Percentiles rank a stretch among this genome's conserved stretches.
These are phyloP conservation scores for Limosa lapponica DNA, from an alignment of 2,797 vertebrate species.

Conservation along the genomic window DNA sequence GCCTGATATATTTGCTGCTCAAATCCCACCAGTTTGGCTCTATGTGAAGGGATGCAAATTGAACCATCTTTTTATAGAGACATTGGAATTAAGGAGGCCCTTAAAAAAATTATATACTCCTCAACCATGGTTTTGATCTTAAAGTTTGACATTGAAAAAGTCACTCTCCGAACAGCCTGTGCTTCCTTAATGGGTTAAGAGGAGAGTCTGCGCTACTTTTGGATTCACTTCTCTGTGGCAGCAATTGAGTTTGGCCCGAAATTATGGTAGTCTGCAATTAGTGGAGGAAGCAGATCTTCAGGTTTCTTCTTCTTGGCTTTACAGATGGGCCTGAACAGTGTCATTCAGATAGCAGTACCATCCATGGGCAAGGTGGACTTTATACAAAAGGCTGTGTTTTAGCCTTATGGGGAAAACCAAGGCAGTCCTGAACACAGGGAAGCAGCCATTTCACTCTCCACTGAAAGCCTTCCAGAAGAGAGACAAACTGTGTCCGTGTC, in stretches of 20 bases:
- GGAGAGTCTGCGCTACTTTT: neutral
- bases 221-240: neutral
- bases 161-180: neutral
- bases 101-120: neutral
- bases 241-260: neutral
- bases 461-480: neutral
- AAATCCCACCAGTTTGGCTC: neutral
- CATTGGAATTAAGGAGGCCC: neutral
- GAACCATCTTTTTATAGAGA: neutral
- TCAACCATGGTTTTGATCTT: neutral
- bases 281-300: neutral
- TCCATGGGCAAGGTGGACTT: neutral
- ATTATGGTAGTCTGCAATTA: neutral
- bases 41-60: neutral
- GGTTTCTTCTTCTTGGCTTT: slow-evolving; percentile 26
- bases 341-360: neutral
- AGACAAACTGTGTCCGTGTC: slow-evolving; percentile 25
- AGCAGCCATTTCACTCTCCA: neutral
- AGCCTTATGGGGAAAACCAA: neutral
- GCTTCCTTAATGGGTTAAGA: neutral
- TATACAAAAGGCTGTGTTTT: neutral
- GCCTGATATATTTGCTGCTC: neutral
- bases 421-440: neutral
- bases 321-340: neutral
- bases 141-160: neutral